phyloP scores from a whole-genome alignment of 2,888 invertebrate genomes.

The Chymomyza fuscimana region DNA sequence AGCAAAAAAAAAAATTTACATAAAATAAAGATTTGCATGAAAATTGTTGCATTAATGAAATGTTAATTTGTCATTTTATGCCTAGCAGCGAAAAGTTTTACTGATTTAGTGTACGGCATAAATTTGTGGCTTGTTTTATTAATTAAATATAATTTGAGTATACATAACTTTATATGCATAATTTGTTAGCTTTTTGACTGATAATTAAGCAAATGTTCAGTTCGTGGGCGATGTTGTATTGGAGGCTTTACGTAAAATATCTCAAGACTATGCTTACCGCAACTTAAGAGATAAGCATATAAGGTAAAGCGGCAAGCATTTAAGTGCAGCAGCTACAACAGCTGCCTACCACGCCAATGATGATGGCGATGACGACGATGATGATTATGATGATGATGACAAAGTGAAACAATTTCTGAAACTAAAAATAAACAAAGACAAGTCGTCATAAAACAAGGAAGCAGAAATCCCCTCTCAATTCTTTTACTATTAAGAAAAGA shows the following conservation, averaged over 20 bases:
- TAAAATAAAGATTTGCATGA: slow-evolving; percentile 43
- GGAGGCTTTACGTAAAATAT: not conserved
- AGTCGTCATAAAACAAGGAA: slow-evolving; percentile 4
- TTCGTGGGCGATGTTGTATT: slow-evolving; percentile 4
- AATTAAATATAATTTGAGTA: slow-evolving; percentile 46
- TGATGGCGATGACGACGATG: not conserved
- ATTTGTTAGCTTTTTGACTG: slow-evolving; percentile 1
- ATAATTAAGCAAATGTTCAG: slow-evolving; percentile 36
- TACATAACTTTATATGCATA: slow-evolving; percentile 21
- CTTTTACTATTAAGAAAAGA: not conserved
- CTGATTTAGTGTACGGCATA: slow-evolving; percentile 19
- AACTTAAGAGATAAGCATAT: not conserved
- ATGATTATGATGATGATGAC: not conserved
- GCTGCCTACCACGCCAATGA: not conserved
- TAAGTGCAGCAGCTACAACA: not conserved
- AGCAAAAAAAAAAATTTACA: slow-evolving; percentile 33
- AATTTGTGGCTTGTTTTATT: slow-evolving; percentile 26
- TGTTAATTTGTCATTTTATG: slow-evolving; percentile 40
- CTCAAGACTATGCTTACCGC: not conserved
- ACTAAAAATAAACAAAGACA: slow-evolving; percentile 3
- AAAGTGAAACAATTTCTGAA: not conserved
- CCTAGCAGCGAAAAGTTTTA: not conserved
- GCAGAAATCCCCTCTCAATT: not conserved
- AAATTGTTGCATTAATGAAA: slow-evolving; percentile 45
- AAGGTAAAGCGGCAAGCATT: not conserved